Percentiles rank a stretch among this genome's conserved stretches.
Conservation (phyloP, 1,140 invertebrate species). For the Scylla paramamosain region DNA sequence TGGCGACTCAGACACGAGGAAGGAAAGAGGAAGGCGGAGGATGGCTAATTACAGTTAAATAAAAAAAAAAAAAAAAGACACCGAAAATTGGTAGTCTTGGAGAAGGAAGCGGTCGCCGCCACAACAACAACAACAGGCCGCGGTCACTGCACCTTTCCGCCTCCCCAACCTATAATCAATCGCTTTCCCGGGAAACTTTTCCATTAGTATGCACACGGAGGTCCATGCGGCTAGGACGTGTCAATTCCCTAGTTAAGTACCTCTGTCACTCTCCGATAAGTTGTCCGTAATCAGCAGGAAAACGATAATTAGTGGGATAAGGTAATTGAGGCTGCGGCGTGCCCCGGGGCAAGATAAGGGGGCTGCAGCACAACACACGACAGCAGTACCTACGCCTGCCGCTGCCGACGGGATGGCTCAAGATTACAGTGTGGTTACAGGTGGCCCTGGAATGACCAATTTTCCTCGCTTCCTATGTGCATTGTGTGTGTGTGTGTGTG, state of each 20-base stretch:
- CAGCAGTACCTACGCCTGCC: background rate
- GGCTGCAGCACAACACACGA: background rate
- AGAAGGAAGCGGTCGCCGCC: background rate
- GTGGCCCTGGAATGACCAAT: background rate
- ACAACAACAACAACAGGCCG: background rate
- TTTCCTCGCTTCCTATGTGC: slow-evolving; percentile 2
- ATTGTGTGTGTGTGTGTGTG: background rate
- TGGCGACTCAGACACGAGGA: background rate
- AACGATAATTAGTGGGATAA: background rate
- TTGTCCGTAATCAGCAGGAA: slow-evolving; percentile 5
- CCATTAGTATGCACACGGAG: background rate
- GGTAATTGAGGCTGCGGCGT: slow-evolving; percentile 17
- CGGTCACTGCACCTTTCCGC: background rate
- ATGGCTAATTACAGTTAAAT: background rate
- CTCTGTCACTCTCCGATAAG: background rate
- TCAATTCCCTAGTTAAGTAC: background rate
- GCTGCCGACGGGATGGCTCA: background rate
- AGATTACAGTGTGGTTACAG: slow-evolving; percentile 12
- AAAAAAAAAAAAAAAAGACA: background rate
- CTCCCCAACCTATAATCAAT: background rate
- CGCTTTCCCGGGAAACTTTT: background rate
- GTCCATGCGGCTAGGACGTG: background rate
- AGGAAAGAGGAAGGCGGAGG: background rate
- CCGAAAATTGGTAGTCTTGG: background rate
- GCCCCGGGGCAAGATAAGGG: background rate